Base-by-base conservation (phyloP, 2,888 invertebrate species). In the Eristalinus sepulchralis region DNA sequence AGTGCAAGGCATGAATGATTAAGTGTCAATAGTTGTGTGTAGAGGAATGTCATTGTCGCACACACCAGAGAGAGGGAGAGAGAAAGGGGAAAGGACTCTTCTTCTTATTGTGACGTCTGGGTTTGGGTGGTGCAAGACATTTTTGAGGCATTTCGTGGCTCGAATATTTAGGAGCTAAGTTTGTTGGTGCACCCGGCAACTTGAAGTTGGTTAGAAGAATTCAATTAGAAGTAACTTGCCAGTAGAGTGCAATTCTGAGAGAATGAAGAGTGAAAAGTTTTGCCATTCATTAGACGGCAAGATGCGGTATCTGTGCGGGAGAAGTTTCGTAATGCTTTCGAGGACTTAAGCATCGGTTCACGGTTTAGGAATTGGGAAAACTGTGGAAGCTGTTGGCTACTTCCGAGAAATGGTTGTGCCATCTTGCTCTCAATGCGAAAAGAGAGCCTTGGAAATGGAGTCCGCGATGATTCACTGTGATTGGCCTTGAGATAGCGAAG, bases 1-100 rank as follows among this genome's bases (percentile, higher is more conserved):
- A 81, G 81, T 81, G 81, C 81, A 81, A 59, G 76, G 71, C 71
- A 84, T 84, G 63, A 81, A 84, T 84, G 84, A 84, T 84, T 84
- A 77, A 81, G 72, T 71, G 75, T 71, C 75, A 73, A 63, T 83
- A 66, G 71, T 64, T 27, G 70, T 73, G 47, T 34, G 53, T 53
- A 34, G 62, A 60, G 55, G 70, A 64, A 39, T 70, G 34, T 68
- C 22, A 8, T 9, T n/a, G n/a, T n/a, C 11, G 10, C 39, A n/a
- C 5, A 11, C 17, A 6, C 8, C n/a, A n/a, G n/a, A n/a, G n/a
- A 2, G 39, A 4, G n/a, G 39, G 39, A n/a, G 4, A n/a, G 13
- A n/a, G 4, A 6, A 5, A 27, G 5, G 27, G 27, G 27, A 27
- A 27, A 27, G 27, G 27, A 27, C 2, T 47, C 17, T 13, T 39